These are phyloP conservation scores for Halictus quadricinctus DNA, from an alignment of 2,888 invertebrate genomes.

Conservation along the genomic window DNA sequence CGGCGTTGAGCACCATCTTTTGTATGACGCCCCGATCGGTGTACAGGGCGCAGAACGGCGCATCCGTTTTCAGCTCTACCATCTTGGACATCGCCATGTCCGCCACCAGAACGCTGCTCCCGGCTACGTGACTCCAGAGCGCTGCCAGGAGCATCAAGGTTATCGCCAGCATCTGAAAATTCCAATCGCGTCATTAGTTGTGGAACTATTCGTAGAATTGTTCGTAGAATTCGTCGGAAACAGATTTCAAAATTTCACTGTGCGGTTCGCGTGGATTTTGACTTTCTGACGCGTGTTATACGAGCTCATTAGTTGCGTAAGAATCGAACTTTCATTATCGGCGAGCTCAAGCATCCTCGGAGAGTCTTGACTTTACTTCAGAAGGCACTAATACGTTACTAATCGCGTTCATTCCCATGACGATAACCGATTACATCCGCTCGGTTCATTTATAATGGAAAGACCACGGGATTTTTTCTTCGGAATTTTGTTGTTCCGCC, in stretches of 20 bases:
- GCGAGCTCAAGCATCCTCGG: background rate
- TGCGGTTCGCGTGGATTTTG: too few species aligned
- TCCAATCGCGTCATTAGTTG: background rate
- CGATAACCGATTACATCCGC: constrained; percentile 7
- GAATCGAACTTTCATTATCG: background rate
- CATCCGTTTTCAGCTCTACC: constrained; percentile 85
- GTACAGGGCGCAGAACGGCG: constrained; percentile 86
- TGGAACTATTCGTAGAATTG: too few species aligned
- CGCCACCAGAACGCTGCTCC: constrained; percentile 84
- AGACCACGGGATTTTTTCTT: background rate
- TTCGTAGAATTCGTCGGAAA: background rate
- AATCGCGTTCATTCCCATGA: constrained; percentile 9
- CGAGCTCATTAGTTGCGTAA: background rate
- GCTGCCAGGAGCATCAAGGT: constrained; percentile 54
- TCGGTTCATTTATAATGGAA: background rate
- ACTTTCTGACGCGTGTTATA: background rate
- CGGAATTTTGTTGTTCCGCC: background rate
- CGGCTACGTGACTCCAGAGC: constrained; percentile 48
- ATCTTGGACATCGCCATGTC: constrained; percentile 86
- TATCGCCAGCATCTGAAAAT: constrained; percentile 70
- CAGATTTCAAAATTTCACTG: too few species aligned
- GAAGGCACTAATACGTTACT: background rate
- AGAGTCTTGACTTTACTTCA: background rate
- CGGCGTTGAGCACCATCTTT: constrained; percentile 85
- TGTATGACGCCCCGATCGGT: constrained; percentile 86